Conservation (phyloP, 2,888 invertebrate species). For the Eremobia ochroleuca region DNA sequence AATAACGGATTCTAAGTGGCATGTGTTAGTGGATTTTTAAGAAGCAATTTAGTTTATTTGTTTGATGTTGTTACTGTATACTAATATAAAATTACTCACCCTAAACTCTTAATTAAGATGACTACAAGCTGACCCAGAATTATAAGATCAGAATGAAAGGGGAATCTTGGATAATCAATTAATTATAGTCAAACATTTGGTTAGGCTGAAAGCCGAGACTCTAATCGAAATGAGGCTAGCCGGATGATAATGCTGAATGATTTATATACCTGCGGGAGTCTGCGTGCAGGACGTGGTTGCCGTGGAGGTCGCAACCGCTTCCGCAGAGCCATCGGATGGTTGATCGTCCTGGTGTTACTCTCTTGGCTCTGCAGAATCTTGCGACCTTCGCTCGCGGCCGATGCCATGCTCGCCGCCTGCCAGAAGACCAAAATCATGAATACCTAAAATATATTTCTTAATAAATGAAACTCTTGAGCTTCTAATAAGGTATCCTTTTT, state of each 20-base stretch:
- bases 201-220: neutral
- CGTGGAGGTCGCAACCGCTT: slow-evolving; percentile 84
- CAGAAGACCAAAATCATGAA: slow-evolving; percentile 17
- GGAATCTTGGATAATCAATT: neutral
- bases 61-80: neutral
- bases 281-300: slow-evolving; percentile 84
- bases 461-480: neutral
- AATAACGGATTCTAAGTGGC: neutral
- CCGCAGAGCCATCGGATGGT: slow-evolving; percentile 87
- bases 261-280: slow-evolving; percentile 90
- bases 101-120: neutral
- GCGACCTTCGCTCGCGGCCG: slow-evolving; percentile 89
- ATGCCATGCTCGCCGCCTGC: slow-evolving; percentile 91
- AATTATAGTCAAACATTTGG: neutral
- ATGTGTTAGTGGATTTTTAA: neutral
- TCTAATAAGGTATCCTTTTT: too few species aligned
- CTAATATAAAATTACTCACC: neutral
- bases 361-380: slow-evolving; percentile 87
- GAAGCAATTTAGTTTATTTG: neutral
- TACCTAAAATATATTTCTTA: neutral
- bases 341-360: slow-evolving; percentile 86
- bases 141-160: neutral
- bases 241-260: too few species aligned
- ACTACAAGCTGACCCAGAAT: neutral
- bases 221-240: neutral